Conservation (phyloP, 2,797 vertebrate genomes). For the Rhinella marina region DNA sequence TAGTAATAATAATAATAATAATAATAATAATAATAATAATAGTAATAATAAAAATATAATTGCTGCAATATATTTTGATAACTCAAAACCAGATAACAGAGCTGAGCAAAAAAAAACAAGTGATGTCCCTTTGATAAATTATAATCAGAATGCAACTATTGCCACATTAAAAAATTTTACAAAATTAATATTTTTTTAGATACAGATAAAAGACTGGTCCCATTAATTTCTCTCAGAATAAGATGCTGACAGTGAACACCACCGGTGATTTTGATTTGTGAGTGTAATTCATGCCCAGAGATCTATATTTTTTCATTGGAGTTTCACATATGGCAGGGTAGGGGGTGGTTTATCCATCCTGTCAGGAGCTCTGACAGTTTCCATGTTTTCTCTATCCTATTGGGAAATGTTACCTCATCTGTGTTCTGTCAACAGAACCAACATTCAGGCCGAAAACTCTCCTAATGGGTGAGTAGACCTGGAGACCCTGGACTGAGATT, state of each 20-base stretch:
- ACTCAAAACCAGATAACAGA: too few relatives aligned
- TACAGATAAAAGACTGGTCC: too few relatives aligned
- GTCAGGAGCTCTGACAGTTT: conserved; percentile 49
- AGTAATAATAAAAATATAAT: too few relatives aligned
- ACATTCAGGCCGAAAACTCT: neutral
- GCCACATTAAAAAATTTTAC: too few relatives aligned
- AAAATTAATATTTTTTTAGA: too few relatives aligned
- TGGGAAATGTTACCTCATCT: conserved; percentile 40
- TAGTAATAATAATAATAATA: too few relatives aligned
- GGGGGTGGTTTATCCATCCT: conserved; percentile 20
- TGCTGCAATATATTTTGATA: too few relatives aligned
- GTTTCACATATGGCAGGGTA: conserved; percentile 5
- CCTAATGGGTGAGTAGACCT: neutral
- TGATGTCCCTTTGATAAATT: too few relatives aligned
- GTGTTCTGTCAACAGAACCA: conserved; percentile 14
- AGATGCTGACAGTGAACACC: neutral
- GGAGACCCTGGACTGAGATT: neutral
- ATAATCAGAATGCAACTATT: too few relatives aligned
- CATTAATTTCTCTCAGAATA: too few relatives aligned
- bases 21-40: too few relatives aligned
- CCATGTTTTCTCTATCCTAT: conserved; percentile 1
- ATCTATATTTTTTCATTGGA: conserved; percentile 18
- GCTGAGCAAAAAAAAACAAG: too few relatives aligned
- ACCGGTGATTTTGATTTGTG: neutral
- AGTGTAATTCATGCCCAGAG: neutral